Evolutionary conservation across 2,888 invertebrate genomes (phyloP).

Genomic region (Neoscelio sp.): DNA sequence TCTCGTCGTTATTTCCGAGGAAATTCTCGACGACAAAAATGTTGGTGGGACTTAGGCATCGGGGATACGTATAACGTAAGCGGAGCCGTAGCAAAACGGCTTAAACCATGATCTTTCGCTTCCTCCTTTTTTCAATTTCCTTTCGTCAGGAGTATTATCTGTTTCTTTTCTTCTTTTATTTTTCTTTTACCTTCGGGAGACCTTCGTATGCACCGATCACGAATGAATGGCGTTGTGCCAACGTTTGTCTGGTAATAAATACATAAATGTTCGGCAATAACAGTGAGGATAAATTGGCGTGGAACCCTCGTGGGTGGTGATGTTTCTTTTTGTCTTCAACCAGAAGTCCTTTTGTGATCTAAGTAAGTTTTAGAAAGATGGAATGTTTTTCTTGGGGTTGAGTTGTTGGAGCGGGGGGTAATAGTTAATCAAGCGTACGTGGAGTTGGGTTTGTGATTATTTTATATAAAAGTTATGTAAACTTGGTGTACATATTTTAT

Average conservation of each 20-base stretch:
- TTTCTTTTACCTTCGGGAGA: not conserved
- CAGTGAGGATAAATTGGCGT: conserved; percentile 73
- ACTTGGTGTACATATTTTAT: too few species aligned
- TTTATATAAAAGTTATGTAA: too few species aligned
- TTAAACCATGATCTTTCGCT: conserved; percentile 67
- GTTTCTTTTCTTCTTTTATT: conserved; percentile 38
- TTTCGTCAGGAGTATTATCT: conserved; percentile 66
- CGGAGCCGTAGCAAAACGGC: conserved; percentile 67
- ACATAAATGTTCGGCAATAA: conserved; percentile 77
- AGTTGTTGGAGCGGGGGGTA: too few species aligned
- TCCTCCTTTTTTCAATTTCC: conserved; percentile 64
- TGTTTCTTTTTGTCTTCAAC: conserved; percentile 2
- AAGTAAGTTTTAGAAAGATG: conserved; percentile 14
- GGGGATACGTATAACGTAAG: conserved; percentile 27
- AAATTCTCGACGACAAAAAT: conserved; percentile 47
- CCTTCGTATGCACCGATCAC: conserved; percentile 72
- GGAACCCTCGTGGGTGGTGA: conserved; percentile 67
- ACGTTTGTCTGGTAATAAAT: conserved; percentile 77
- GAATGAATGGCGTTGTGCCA: conserved; percentile 72
- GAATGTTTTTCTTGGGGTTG: not conserved
- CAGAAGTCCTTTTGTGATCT: conserved; percentile 12
- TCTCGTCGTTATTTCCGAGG: conserved; percentile 43
- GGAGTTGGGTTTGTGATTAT: too few species aligned
- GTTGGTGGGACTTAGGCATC: too few species aligned
- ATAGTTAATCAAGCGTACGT: too few species aligned